A percentile compares a stretch with the other conserved stretches of the same genome.
phyloP scores from a whole-genome alignment of 1,140 invertebrate genomes.

The Pogonomyrmex californicus region DNA sequence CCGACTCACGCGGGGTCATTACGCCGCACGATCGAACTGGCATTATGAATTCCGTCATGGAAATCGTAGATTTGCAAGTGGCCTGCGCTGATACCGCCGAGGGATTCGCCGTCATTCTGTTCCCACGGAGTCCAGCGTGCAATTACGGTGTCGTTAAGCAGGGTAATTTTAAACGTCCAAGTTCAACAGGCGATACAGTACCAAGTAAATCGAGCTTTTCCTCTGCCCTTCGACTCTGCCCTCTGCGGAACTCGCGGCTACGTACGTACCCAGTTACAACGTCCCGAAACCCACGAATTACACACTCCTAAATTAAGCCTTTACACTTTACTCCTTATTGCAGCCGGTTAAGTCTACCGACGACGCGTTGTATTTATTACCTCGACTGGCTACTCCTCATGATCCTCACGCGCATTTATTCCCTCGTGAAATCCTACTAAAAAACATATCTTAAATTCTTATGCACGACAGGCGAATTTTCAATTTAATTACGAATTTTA shows the following conservation, averaged over 20 bases:
- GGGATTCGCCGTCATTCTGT: conserved; percentile 41
- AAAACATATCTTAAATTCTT: conserved; percentile 13
- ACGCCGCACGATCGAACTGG: conserved; percentile 45
- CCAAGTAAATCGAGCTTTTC: conserved; percentile 64
- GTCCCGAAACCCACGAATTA: conserved; percentile 47
- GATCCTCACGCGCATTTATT: conserved; percentile 1
- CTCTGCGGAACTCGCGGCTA: conserved; percentile 20
- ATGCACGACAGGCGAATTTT: background rate
- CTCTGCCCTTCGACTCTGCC: conserved; percentile 52
- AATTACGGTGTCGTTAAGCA: conserved; percentile 63
- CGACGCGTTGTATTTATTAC: conserved; percentile 17
- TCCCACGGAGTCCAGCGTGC: conserved; percentile 47
- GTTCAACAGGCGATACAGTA: conserved; percentile 61
- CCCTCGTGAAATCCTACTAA: background rate
- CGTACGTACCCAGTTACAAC: conserved; percentile 39
- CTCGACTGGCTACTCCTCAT: background rate
- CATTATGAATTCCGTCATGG: conserved; percentile 53
- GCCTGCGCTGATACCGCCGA: conserved; percentile 15
- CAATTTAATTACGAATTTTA: conserved; percentile 29
- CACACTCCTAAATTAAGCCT: conserved; percentile 41
- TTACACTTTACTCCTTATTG: conserved; percentile 34
- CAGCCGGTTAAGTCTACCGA: conserved; percentile 41
- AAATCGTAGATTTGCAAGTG: conserved; percentile 55
- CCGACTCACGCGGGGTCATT: conserved; percentile 39
- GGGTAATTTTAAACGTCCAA: conserved; percentile 64